A percentile compares a stretch with the other conserved stretches of the same genome.
phyloP scores from a whole-genome alignment of 2,797 vertebrate species.

The Xenops minutus region DNA sequence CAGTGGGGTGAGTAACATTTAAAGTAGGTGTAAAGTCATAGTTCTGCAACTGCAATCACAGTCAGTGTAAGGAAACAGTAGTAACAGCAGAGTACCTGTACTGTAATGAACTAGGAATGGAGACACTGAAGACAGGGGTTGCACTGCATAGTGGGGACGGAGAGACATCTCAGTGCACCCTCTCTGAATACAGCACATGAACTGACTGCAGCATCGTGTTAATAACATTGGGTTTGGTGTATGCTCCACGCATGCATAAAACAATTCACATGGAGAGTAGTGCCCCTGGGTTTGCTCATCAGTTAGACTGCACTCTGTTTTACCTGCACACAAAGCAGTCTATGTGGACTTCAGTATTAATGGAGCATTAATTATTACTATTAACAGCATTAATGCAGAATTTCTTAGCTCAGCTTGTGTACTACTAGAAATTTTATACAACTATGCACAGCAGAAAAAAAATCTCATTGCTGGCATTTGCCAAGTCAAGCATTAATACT shows the following conservation, averaged over 20 bases:
- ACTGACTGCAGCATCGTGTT: fast-evolving
- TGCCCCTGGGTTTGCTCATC: background rate
- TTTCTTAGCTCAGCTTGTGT: background rate
- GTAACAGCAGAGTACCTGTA: background rate
- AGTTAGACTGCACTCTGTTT: background rate
- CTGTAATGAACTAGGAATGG: fast-evolving
- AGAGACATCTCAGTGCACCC: background rate
- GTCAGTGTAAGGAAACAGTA: background rate
- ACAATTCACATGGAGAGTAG: fast-evolving
- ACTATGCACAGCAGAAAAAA: background rate
- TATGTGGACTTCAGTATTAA: background rate
- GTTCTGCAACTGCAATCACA: background rate
- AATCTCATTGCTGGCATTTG: background rate
- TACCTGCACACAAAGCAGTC: background rate
- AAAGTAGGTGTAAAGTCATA: background rate
- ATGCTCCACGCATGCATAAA: fast-evolving
- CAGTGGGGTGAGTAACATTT: background rate
- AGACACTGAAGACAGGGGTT: background rate
- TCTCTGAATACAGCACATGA: fast-evolving
- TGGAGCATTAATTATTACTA: too few relatives aligned
- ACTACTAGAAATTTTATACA: background rate
- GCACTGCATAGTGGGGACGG: background rate
- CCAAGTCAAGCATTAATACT: background rate
- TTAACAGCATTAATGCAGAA: background rate
- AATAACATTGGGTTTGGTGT: too few relatives aligned